phyloP scores from a whole-genome alignment of 2,113 vertebrate species.

The Calidris pugnax region DNA sequence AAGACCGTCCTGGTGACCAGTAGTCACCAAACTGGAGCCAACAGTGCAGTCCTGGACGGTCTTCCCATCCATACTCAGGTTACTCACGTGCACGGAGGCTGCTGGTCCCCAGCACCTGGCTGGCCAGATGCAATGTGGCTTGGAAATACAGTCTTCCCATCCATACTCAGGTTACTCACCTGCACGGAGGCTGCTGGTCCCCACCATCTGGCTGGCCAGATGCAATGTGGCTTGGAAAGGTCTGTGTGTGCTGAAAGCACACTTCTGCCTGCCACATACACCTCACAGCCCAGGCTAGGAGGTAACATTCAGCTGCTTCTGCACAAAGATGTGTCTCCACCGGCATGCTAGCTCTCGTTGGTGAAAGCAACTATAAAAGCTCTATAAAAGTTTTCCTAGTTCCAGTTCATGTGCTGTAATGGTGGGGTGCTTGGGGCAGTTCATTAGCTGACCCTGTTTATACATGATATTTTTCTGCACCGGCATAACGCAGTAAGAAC shows the following conservation, averaged over 20 bases:
- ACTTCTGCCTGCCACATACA: neutral
- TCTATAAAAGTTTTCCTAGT: neutral
- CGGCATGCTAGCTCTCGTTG: neutral
- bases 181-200: neutral
- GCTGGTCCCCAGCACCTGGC: neutral
- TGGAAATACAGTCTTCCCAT: too few relatives aligned
- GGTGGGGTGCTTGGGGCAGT: neutral
- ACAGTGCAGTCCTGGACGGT: neutral
- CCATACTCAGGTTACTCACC: too few relatives aligned
- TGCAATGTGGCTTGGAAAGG: neutral
- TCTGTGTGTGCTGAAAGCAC: neutral
- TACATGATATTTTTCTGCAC: neutral
- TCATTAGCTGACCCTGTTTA: neutral
- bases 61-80: neutral
- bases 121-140: accelerated
- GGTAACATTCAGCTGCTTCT: neutral
- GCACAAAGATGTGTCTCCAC: neutral
- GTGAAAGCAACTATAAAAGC: neutral
- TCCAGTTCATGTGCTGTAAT: neutral
- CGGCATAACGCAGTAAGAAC: neutral
- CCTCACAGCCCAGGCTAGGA: neutral
- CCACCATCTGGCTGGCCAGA: neutral
- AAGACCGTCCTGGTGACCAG: too few relatives aligned
- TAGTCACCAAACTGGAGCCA: neutral
- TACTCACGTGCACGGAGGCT: neutral